phyloP scores from a whole-genome alignment of 2,113 vertebrate species.

The Steatornis caripensis region DNA sequence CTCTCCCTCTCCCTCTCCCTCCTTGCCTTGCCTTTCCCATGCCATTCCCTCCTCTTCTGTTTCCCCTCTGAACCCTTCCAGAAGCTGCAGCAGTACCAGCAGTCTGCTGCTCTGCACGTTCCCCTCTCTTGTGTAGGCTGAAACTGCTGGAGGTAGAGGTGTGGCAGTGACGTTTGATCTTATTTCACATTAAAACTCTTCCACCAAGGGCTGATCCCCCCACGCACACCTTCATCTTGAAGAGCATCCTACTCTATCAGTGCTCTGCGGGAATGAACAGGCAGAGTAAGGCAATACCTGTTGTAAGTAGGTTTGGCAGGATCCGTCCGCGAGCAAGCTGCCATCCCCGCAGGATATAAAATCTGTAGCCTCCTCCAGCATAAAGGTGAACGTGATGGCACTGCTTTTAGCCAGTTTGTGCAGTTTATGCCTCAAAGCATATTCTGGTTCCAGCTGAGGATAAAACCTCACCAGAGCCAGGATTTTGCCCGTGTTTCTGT shows the following conservation, averaged over 20 bases:
- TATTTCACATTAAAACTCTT: slow-evolving; percentile 19
- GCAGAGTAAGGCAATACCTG: not conserved
- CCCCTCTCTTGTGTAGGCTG: not conserved
- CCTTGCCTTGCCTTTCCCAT: no score
- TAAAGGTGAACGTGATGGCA: not conserved
- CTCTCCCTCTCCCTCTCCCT: not conserved
- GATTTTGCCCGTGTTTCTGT: not conserved
- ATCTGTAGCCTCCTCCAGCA: slow-evolving; percentile 18
- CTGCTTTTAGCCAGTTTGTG: not conserved
- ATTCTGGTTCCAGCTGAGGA: not conserved
- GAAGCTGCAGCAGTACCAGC: not conserved
- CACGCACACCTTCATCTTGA: slow-evolving; percentile 41
- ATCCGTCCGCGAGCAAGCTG: not conserved
- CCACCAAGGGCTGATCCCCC: not conserved
- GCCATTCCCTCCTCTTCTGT: not conserved
- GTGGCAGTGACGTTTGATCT: slow-evolving; percentile 48
- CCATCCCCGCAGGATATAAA: not conserved
- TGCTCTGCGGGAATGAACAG: not conserved
- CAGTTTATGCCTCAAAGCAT: not conserved
- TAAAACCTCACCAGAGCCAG: not conserved
- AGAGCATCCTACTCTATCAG: not conserved
- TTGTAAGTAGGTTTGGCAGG: not conserved
- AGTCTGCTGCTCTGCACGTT: slow-evolving; percentile 32
- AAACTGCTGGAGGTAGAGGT: slow-evolving; percentile 50
- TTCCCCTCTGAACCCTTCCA: not conserved